A percentile compares a stretch with the other conserved stretches of the same genome.
These are phyloP conservation scores for Sclerurus mexicanus DNA, from an alignment of 2,113 vertebrate species.

Conservation along the genomic window DNA sequence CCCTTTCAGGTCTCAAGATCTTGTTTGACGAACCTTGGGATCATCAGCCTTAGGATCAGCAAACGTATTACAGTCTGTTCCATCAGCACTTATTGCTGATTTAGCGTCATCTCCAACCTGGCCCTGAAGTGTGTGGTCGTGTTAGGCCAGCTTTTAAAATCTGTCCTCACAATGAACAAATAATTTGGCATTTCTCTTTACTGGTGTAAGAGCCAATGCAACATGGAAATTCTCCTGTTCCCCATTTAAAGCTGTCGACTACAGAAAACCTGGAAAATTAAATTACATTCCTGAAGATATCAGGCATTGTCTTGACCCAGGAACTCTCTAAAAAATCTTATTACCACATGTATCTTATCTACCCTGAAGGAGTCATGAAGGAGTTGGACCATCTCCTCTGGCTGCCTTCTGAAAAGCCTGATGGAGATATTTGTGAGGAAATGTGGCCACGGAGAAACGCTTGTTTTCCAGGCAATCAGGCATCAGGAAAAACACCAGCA, in stretches of 20 bases:
- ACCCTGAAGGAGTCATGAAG: not conserved
- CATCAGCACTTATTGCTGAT: not conserved
- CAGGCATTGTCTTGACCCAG: not conserved
- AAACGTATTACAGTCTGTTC: not conserved
- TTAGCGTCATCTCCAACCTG: not conserved
- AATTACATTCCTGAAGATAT: not conserved
- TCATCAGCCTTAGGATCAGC: not conserved
- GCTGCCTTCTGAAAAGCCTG: not conserved
- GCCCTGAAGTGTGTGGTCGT: not conserved
- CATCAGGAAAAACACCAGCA: not conserved
- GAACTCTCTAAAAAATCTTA: not conserved
- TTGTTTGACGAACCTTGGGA: not conserved
- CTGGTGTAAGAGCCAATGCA: accelerated
- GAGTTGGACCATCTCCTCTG: not conserved
- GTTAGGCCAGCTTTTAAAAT: not conserved
- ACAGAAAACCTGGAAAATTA: not conserved
- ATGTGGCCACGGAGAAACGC: not conserved
- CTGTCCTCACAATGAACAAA: not conserved
- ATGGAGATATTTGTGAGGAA: not conserved
- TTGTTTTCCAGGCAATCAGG: not conserved
- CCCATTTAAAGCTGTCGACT: not conserved
- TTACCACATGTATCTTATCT: not conserved
- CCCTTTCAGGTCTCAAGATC: not conserved
- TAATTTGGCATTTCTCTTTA: not conserved
- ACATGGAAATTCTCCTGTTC: not conserved